A percentile compares a stretch with the other conserved stretches of the same genome.
phyloP scores from a whole-genome alignment of 1,140 invertebrate genomes.

The Eulimnadia texana region DNA sequence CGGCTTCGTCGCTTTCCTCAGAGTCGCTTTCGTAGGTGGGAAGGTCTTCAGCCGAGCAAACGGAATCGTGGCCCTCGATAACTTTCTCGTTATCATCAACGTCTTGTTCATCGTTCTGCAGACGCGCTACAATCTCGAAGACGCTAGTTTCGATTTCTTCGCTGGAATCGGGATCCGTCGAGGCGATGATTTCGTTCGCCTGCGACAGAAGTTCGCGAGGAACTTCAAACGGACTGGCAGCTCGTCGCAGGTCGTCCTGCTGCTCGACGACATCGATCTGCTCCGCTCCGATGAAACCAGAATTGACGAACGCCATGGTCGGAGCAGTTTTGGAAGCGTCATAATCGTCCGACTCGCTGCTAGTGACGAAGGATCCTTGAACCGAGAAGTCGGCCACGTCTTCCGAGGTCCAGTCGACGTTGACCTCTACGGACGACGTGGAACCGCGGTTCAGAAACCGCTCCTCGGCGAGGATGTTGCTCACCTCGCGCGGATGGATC shows the following conservation, averaged over 20 bases:
- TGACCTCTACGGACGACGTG: slow-evolving; percentile 11
- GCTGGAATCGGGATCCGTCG: slow-evolving; percentile 12
- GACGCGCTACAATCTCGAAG: slow-evolving; percentile 14
- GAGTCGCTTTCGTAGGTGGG: slow-evolving; percentile 2
- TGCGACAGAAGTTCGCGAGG: not conserved
- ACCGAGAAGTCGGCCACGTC: slow-evolving; percentile 9
- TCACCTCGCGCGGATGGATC: not conserved
- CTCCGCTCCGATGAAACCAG: slow-evolving; percentile 14
- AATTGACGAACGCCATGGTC: slow-evolving; percentile 14
- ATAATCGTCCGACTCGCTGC: slow-evolving; percentile 10
- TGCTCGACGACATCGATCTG: slow-evolving; percentile 11
- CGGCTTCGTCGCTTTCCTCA: slow-evolving; percentile 25
- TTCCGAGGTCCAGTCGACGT: slow-evolving; percentile 10
- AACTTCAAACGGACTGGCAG: slow-evolving; percentile 15
- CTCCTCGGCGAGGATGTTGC: not conserved
- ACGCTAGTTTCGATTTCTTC: not conserved
- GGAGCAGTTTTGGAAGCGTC: not conserved
- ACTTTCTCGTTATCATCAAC: not conserved
- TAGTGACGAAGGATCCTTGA: slow-evolving; percentile 3
- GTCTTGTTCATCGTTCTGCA: not conserved
- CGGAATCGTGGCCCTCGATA: not conserved
- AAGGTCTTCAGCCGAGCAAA: not conserved
- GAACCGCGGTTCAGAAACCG: not conserved
- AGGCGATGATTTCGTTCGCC: not conserved
- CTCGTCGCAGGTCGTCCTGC: slow-evolving; percentile 7